A percentile compares a stretch with the other conserved stretches of the same genome.
These are phyloP conservation scores for Drosophila teissieri DNA, from an alignment of 1,140 invertebrate genomes.

Conservation along the genomic window DNA sequence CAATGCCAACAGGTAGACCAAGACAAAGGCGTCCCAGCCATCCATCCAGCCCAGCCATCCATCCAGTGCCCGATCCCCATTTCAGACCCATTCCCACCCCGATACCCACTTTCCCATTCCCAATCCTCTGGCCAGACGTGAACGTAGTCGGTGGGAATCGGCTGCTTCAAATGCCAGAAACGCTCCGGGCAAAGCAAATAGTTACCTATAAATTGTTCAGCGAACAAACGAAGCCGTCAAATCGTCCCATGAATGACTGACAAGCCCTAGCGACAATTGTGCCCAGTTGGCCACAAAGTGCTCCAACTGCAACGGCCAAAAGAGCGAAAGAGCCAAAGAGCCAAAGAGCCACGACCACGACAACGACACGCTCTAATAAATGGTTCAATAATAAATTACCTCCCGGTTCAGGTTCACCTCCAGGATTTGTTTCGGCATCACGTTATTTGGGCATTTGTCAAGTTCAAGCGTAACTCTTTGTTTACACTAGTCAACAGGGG, in stretches of 20 bases:
- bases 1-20: slow-evolving; percentile 81
- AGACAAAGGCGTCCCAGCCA: slow-evolving; percentile 39
- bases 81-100: slow-evolving; percentile 10
- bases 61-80: slow-evolving; percentile 3
- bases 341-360: slow-evolving; percentile 42
- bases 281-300: slow-evolving; percentile 34
- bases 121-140: slow-evolving; percentile 34
- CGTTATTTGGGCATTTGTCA: slow-evolving; percentile 82
- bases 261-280: slow-evolving; percentile 71
- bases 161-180: slow-evolving; percentile 68
- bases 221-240: slow-evolving; percentile 63
- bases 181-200: slow-evolving; percentile 66
- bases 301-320: slow-evolving; percentile 19
- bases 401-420: slow-evolving; percentile 42
- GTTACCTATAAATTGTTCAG: slow-evolving; percentile 64
- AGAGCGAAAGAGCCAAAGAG: slow-evolving; percentile 11
- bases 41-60: slow-evolving; percentile 5
- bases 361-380: slow-evolving; percentile 74
- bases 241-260: slow-evolving; percentile 67
- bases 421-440: slow-evolving; percentile 68
- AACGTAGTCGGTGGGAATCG: slow-evolving; percentile 64
- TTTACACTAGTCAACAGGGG: slow-evolving; percentile 49
- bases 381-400: slow-evolving; percentile 79
- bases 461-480: slow-evolving; percentile 75
- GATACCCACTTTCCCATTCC: slow-evolving; percentile 15